These are phyloP conservation scores for Ginglymostoma cirratum DNA, from an alignment of 2,113 vertebrate genomes.

Conservation along the genomic window DNA sequence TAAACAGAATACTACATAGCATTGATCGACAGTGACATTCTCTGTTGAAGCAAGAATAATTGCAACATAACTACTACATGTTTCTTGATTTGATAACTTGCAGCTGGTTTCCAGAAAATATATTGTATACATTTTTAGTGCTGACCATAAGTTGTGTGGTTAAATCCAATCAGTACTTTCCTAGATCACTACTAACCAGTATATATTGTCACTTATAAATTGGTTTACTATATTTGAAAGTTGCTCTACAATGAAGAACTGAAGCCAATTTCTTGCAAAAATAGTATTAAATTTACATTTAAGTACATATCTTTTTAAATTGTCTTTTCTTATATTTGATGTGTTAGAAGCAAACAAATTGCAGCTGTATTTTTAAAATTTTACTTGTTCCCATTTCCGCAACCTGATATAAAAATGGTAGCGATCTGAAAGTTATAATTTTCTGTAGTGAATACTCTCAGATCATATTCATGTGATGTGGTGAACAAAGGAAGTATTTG, in stretches of 20 bases:
- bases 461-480: not conserved
- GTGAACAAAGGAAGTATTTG: slow-evolving; percentile 20
- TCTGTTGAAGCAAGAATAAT: not conserved
- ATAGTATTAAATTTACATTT: not conserved
- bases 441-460: not conserved
- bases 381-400: not conserved
- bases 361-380: not conserved
- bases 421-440: not conserved
- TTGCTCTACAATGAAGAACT: not conserved
- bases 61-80: not conserved
- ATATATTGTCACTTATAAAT: not conserved
- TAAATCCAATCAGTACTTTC: not conserved
- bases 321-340: not conserved
- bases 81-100: not conserved
- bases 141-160: not conserved
- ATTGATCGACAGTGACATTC: not conserved
- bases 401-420: not conserved
- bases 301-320: not conserved
- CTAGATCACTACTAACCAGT: too few species aligned
- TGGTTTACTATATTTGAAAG: not conserved
- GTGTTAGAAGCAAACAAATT: not conserved
- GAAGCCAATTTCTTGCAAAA: not conserved
- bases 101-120: not conserved
- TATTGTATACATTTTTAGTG: not conserved
- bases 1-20: not conserved